Conservation (phyloP, 1,140 invertebrate genomes). For the Drosophila sp. region DNA sequence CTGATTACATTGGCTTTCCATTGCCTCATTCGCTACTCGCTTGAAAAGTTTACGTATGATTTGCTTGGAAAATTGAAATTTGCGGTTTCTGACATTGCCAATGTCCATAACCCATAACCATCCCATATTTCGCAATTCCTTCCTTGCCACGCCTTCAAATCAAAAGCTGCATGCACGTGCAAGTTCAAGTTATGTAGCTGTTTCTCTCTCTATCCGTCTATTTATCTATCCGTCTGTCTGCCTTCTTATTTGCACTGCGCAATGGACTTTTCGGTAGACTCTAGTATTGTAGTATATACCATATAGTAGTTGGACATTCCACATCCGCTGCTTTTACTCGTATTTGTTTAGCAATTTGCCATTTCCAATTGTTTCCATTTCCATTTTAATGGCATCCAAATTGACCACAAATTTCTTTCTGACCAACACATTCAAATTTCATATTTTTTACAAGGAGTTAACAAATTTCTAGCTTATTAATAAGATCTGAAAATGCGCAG, state of each 20-base stretch:
- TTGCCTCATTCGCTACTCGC: constrained; percentile 1
- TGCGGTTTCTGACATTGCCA: constrained; percentile 38
- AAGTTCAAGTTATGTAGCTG: neutral
- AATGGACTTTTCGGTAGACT: constrained; percentile 34
- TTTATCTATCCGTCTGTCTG: no score
- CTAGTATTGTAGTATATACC: no score
- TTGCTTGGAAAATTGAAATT: constrained; percentile 76
- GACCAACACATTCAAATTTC: neutral
- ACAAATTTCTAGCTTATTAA: neutral
- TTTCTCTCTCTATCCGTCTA: no score
- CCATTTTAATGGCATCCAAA: constrained; percentile 54
- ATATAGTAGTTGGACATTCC: constrained; percentile 52
- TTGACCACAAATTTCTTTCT: constrained; percentile 33
- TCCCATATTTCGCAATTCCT: neutral
- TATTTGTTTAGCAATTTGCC: constrained; percentile 18
- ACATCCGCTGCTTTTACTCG: constrained; percentile 28
- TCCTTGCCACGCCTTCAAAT: neutral
- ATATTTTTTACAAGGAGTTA: neutral
- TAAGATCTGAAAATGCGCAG: neutral
- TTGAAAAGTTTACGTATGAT: constrained; percentile 75
- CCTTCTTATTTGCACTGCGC: constrained; percentile 33
- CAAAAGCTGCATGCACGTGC: no score
- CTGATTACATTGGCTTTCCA: constrained; percentile 65
- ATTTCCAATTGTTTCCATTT: constrained; percentile 52
- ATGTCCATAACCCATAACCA: constrained; percentile 22